A percentile compares a stretch with the other conserved stretches of the same genome.
phyloP scores from a whole-genome alignment of 2,797 vertebrate genomes.

The Semotilus atromaculatus region DNA sequence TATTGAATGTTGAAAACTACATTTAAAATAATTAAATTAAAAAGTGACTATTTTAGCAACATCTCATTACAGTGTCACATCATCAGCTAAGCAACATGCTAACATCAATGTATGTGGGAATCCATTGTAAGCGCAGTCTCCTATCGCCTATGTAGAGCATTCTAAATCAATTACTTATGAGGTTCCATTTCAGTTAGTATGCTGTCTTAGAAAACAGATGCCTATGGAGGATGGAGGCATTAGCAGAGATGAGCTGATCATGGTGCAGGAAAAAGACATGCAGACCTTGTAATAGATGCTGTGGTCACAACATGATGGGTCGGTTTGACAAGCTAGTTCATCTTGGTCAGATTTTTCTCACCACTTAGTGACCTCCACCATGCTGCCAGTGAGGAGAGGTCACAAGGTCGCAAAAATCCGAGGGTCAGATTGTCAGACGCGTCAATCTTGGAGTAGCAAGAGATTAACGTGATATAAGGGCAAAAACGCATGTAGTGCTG shows the following conservation, averaged over 20 bases:
- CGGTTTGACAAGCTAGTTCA: conserved; percentile 23
- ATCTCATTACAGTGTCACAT: not conserved
- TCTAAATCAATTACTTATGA: not conserved
- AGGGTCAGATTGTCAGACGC: conserved; percentile 17
- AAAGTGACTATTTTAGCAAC: not conserved
- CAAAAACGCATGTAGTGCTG: conserved; percentile 16
- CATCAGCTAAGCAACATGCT: not conserved
- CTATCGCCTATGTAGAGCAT: not conserved
- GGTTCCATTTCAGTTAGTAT: not conserved
- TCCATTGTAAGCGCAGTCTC: not conserved
- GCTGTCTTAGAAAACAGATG: conserved; percentile 6
- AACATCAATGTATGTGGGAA: not conserved
- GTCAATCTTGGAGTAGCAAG: not conserved
- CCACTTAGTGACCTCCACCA: not conserved
- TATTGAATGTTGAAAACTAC: not conserved
- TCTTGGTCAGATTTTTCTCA: conserved; percentile 23
- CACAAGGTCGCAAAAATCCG: not conserved
- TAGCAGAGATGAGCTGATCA: not conserved
- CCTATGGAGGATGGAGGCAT: not conserved
- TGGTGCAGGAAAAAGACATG: not conserved
- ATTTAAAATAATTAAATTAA: not conserved
- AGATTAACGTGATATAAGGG: conserved; percentile 9
- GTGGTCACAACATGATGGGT: not conserved
- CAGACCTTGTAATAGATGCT: conserved; percentile 20
- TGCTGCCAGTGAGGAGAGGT: not conserved